Conservation (phyloP, 2,888 invertebrate species). For the Stenodera caucasica region DNA sequence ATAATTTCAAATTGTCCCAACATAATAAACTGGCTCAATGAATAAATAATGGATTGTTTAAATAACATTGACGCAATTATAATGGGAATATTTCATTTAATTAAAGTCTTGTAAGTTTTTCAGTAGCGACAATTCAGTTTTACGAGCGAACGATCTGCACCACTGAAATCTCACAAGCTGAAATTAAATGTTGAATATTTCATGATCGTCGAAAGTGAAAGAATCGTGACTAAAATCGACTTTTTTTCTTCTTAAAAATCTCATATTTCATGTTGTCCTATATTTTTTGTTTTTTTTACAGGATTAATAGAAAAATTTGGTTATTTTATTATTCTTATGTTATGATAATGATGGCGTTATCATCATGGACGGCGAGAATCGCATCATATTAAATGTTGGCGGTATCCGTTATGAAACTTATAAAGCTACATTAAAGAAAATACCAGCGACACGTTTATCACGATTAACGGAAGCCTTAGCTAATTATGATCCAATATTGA, state of each 20-base stretch:
- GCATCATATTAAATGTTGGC: constrained; percentile 91
- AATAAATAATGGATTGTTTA: no score
- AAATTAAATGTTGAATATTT: constrained; percentile 8
- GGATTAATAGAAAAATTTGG: neutral
- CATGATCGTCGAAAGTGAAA: neutral
- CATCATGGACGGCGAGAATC: constrained; percentile 85
- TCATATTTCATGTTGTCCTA: neutral
- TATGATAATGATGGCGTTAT: constrained; percentile 37
- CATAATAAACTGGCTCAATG: no score
- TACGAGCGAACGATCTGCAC: neutral
- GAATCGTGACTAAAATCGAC: no score
- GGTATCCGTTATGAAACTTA: constrained; percentile 81
- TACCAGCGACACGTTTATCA: constrained; percentile 83
- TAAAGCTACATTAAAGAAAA: constrained; percentile 83
- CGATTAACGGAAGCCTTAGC: constrained; percentile 82
- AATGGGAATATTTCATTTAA: neutral
- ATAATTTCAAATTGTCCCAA: no score
- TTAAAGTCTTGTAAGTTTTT: no score
- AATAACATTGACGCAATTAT: no score
- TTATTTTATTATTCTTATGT: neutral
- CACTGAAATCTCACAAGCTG: neutral
- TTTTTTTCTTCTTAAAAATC: no score
- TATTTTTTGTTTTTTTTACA: neutral
- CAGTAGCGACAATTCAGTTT: neutral
- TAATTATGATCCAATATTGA: constrained; percentile 86